Percentiles rank a stretch among this genome's conserved stretches.
Conservation (phyloP, 2,888 invertebrate species). For the Argyresthia albistria region DNA sequence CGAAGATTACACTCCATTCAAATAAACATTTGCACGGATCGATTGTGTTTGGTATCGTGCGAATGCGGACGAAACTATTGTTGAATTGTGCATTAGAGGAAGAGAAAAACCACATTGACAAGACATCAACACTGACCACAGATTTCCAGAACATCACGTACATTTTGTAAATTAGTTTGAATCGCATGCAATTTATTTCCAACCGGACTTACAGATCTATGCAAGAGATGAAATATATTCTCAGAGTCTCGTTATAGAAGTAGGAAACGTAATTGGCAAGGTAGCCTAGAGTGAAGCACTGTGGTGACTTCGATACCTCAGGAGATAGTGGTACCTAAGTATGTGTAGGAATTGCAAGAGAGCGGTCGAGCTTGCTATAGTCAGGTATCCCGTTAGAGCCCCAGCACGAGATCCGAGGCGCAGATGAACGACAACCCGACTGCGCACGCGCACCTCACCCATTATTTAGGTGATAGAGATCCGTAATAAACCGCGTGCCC, state of each 20-base stretch:
- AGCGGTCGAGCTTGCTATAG: conserved; percentile 1
- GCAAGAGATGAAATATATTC: no score
- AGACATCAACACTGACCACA: no score
- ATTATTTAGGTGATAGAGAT: conserved; percentile 5
- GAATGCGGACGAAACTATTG: background rate
- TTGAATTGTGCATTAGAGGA: no score
- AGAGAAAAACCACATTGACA: no score
- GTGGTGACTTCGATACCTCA: no score
- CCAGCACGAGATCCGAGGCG: conserved; percentile 20
- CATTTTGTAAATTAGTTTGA: no score
- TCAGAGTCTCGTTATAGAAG: no score
- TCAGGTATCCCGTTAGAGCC: conserved; percentile 30
- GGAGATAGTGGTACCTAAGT: background rate
- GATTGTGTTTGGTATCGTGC: conserved; percentile 12
- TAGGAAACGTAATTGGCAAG: no score
- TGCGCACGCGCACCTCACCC: conserved; percentile 1
- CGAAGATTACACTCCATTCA: conserved; percentile 25
- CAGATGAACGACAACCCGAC: conserved; percentile 8
- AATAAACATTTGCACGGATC: conserved; percentile 43
- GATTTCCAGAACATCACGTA: no score
- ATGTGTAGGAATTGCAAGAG: conserved; percentile 3
- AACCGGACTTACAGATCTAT: no score
- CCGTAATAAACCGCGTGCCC: background rate
- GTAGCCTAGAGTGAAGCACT: no score
- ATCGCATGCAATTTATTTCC: no score